Evolutionary conservation across 2,888 invertebrate species (phyloP), one percentile per base, ranked within the genome.

Genomic region (Sesamia inferens): DNA sequence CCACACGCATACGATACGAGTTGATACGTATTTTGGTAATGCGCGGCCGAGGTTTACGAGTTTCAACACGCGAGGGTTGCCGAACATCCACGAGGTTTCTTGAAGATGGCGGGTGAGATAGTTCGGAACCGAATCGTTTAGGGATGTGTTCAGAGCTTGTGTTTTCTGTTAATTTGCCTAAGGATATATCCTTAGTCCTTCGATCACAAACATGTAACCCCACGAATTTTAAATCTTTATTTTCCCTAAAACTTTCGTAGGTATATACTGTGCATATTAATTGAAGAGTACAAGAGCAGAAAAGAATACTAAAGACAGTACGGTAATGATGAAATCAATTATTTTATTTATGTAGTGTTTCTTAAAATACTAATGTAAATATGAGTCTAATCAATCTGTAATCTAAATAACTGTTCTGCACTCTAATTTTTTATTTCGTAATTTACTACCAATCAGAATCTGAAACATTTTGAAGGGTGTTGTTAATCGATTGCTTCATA

Each of bases 11-110:
- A 90, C 92, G 93, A 94, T 94, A 94, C 93, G 94, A 93, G 93
- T 92, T 92, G 90, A 91, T 92, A 91, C 91, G 93, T 93, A 93
- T 93, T 93, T 92, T 84, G 93, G 93, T 93, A 94, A 94, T 93
- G 92, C 90, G 87, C 90, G 88, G 88, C 85, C 81, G 66, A 59
- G 74, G 76, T 90, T 94, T 94, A 95, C 88, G 94, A 94, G 88
- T 84, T 78, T 61, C 55, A 88, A 84, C 95, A 95, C 94, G 95
- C 95, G 88, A 95, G 69, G 74, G 48, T 81, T 84, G 68, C 69
- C 71, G 68, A 69, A 74, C 69, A 75, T 83, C 68, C 47, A 67
- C 67, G 51, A 66, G 68, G 54, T 82, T 83, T 72, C 63, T 74
- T 67, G 24, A 67, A 79, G 83, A 82, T 81, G 68, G 75, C 8